phyloP scores from a whole-genome alignment of 2,888 invertebrate genomes.

The Watsonalla binaria region DNA sequence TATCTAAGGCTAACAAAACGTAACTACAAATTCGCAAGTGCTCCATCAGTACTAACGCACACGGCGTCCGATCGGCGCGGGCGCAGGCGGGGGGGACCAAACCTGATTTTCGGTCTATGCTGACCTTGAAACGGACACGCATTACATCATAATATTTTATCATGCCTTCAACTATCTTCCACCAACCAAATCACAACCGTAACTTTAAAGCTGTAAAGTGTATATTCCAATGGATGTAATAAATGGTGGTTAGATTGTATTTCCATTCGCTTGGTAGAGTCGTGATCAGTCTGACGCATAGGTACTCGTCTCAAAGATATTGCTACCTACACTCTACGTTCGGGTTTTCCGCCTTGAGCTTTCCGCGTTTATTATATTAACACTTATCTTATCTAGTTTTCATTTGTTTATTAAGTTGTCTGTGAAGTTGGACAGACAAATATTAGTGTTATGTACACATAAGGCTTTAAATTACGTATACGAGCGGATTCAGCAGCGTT shows the following conservation, averaged over 20 bases:
- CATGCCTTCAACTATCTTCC: slow-evolving; percentile 48
- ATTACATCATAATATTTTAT: slow-evolving; percentile 69
- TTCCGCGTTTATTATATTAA: slow-evolving; percentile 57
- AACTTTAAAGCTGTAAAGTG: neutral
- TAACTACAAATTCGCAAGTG: slow-evolving; percentile 11
- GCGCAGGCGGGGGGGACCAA: slow-evolving; percentile 41
- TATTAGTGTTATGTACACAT: no score
- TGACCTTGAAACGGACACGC: slow-evolving; percentile 71
- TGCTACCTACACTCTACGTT: slow-evolving; percentile 45
- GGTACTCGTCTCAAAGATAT: slow-evolving; percentile 40
- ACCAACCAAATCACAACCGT: slow-evolving; percentile 18
- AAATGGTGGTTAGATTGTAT: slow-evolving; percentile 22
- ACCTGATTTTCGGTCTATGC: slow-evolving; percentile 77
- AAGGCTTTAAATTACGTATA: no score
- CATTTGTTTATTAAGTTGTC: slow-evolving; percentile 10
- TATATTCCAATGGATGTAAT: slow-evolving; percentile 9
- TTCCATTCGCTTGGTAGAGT: slow-evolving; percentile 10
- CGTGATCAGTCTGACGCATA: slow-evolving; percentile 45
- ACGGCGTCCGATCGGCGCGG: slow-evolving; percentile 24
- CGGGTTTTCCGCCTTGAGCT: slow-evolving; percentile 70
- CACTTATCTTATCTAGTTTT: slow-evolving; percentile 1
- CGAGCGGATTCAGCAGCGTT: no score
- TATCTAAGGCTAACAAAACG: no score
- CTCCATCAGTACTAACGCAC: slow-evolving; percentile 39
- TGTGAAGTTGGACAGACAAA: neutral